A percentile compares a stretch with the other conserved stretches of the same genome.
Conservation (phyloP, 2,113 vertebrate genomes). For the Panthera tigris region DNA sequence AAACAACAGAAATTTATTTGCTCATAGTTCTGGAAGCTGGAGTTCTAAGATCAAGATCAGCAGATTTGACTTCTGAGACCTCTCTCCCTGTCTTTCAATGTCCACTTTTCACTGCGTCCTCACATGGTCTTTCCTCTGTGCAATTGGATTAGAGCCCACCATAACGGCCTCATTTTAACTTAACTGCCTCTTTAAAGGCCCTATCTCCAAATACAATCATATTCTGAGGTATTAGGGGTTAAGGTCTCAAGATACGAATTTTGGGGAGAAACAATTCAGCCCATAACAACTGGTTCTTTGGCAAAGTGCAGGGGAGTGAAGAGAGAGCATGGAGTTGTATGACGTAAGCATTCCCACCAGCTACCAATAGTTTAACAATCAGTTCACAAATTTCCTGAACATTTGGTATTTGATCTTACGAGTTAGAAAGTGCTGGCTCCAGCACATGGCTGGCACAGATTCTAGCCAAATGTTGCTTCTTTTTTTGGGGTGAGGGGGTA, state of each 20-base stretch:
- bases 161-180: not conserved
- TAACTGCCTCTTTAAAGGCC: not conserved
- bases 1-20: not conserved
- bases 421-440: not conserved
- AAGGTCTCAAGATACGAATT: not conserved
- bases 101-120: not conserved
- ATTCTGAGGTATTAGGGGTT: not conserved
- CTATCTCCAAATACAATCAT: not conserved
- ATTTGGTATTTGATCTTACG: not conserved
- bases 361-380: not conserved
- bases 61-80: not conserved
- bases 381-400: not conserved
- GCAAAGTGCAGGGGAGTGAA: not conserved
- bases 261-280: not conserved
- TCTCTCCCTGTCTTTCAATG: not conserved
- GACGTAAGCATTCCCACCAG: not conserved
- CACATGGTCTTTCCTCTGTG: not conserved
- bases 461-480: not conserved
- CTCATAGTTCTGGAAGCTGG: not conserved
- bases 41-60: not conserved
- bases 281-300: not conserved
- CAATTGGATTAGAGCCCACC: not conserved
- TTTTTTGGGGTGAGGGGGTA: not conserved
- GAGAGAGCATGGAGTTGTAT: not conserved
- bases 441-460: not conserved